Evolutionary conservation across 2,888 invertebrate genomes (phyloP).

Genomic region (Agrochola macilenta): DNA sequence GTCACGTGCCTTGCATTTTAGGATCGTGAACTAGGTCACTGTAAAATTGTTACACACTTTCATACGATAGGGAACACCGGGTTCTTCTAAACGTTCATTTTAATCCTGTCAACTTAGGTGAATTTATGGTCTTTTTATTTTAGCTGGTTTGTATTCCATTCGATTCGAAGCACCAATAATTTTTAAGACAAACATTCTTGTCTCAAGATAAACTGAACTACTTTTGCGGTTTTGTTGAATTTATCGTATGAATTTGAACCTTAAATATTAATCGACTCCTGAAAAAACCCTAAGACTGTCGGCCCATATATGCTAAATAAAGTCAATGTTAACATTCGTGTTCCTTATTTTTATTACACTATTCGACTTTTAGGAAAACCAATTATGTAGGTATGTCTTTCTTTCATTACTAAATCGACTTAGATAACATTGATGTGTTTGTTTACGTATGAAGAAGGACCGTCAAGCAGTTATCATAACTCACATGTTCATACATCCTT

Average conservation of each 20-base stretch:
- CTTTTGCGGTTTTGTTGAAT: constrained; percentile 5
- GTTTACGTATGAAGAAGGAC: constrained; percentile 31
- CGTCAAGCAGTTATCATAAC: constrained; percentile 26
- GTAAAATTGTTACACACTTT: constrained; percentile 35
- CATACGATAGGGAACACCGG: constrained; percentile 25
- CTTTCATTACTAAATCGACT: not conserved
- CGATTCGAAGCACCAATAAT: constrained; percentile 26
- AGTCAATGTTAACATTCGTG: not conserved
- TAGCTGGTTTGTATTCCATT: constrained; percentile 29
- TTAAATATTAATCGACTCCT: not conserved
- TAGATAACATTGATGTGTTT: constrained; percentile 30
- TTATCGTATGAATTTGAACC: not conserved
- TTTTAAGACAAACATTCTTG: constrained; percentile 19
- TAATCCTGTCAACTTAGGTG: constrained; percentile 31
- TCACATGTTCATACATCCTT: constrained; percentile 20
- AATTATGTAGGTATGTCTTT: not conserved
- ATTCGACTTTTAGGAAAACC: not conserved
- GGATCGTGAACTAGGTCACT: constrained; percentile 57
- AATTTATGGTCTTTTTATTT: constrained; percentile 44
- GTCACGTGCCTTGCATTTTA: constrained; percentile 49
- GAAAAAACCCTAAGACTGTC: not conserved
- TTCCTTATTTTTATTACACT: not conserved
- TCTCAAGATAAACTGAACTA: constrained; percentile 8
- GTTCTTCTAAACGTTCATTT: constrained; percentile 35
- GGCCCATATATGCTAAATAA: no score